These are phyloP conservation scores for Carduelis carduelis DNA, from an alignment of 2,797 vertebrate genomes.

Conservation along the genomic window DNA sequence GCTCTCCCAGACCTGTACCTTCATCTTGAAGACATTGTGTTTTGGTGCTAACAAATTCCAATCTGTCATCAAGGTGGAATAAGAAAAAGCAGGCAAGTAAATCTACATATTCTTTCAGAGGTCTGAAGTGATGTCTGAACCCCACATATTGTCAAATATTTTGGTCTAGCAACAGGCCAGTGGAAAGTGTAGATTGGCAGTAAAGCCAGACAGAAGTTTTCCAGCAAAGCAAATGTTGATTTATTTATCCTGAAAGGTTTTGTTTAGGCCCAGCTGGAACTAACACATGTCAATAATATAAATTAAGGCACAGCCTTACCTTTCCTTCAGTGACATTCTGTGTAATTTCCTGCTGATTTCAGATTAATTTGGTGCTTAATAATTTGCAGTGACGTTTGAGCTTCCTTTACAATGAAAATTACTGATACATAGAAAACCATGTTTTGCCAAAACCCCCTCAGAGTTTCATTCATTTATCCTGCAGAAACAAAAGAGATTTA, in stretches of 20 bases:
- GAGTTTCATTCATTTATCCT: not conserved
- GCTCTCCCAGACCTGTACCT: not conserved
- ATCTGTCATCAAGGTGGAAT: not conserved
- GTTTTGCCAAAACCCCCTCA: not conserved
- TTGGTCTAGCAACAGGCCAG: not conserved
- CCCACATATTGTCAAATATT: not conserved
- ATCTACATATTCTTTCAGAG: not conserved
- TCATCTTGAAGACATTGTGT: not conserved
- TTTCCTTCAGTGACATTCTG: not conserved
- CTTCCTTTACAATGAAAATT: not conserved
- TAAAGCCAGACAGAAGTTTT: not conserved
- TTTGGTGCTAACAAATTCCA: not conserved
- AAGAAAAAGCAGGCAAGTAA: not conserved
- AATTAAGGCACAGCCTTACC: not conserved
- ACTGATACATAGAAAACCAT: not conserved
- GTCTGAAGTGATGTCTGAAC: not conserved
- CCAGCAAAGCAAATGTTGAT: not conserved
- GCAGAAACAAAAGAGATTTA: not conserved
- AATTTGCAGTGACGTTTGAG: not conserved
- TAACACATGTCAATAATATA: not conserved
- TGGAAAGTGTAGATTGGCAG: not conserved
- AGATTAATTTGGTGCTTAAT: not conserved
- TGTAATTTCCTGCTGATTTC: not conserved
- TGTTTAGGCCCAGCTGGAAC: not conserved
- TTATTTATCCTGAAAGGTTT: not conserved